Evolutionary conservation across 2,797 vertebrate species (phyloP).

Genomic region (Melanotaenia parkinsoni): DNA sequence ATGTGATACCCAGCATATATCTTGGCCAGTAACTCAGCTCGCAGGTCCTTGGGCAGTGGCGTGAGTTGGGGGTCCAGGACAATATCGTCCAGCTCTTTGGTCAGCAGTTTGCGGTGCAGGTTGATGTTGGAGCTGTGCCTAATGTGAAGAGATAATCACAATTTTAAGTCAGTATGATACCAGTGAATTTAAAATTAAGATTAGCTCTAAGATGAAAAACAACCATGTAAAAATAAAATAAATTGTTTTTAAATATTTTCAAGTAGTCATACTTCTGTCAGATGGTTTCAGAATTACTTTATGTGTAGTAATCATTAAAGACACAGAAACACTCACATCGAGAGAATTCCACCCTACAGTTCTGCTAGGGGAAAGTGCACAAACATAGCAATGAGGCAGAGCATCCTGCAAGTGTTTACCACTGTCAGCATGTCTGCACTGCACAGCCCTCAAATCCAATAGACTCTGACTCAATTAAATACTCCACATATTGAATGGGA

Average conservation of each 20-base stretch:
- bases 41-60: constrained; percentile 85
- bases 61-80: constrained; percentile 88
- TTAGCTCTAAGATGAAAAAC: constrained; percentile 16
- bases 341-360: constrained; percentile 46
- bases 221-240: constrained; percentile 11
- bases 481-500: constrained; percentile 93
- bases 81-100: constrained; percentile 99
- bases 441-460: constrained; percentile 92
- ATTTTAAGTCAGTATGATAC: constrained; percentile 23
- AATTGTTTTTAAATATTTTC: constrained; percentile 1
- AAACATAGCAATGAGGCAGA: constrained; percentile 59
- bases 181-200: neutral
- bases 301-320: constrained; percentile 30
- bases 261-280: constrained; percentile 16
- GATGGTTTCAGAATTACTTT: constrained; percentile 22
- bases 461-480: constrained; percentile 99
- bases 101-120: constrained; percentile 99
- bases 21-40: constrained; percentile 91
- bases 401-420: constrained; percentile 89
- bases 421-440: constrained; percentile 94
- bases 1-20: constrained; percentile 91
- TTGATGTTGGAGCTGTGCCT: constrained; percentile 99
- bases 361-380: constrained; percentile 53
- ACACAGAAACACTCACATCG: constrained; percentile 36
- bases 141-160: constrained; percentile 55